These are phyloP conservation scores for Aspiorhynchus laticeps DNA, from an alignment of 2,113 vertebrate genomes.

Conservation along the genomic window DNA sequence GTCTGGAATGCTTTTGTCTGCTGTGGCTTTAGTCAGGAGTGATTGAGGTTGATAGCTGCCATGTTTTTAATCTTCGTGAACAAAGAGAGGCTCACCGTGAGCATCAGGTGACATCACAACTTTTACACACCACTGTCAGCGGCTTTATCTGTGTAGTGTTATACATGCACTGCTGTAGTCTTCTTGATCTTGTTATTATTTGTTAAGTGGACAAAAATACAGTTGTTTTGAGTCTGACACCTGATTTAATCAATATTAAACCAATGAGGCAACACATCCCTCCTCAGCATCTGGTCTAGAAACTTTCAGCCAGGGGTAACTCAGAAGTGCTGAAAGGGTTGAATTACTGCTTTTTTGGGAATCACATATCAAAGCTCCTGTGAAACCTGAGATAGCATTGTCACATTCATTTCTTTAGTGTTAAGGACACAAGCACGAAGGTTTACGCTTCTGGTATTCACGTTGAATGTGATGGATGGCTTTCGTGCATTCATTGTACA, in stretches of 20 bases:
- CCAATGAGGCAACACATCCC: not conserved
- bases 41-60: conserved; percentile 26
- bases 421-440: conserved; percentile 30
- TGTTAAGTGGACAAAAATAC: conserved; percentile 4
- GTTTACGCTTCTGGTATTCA: not conserved
- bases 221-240: not conserved
- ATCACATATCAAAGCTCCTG: conserved; percentile 70
- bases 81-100: not conserved
- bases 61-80: not conserved
- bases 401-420: conserved; percentile 57
- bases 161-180: not conserved
- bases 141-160: not conserved
- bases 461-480: conserved; percentile 10
- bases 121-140: not conserved
- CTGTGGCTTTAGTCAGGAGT: not conserved
- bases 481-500: not conserved
- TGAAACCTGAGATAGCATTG: conserved; percentile 66
- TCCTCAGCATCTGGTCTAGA: not conserved
- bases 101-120: conserved; percentile 2
- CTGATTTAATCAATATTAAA: conserved; percentile 1
- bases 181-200: conserved; percentile 7
- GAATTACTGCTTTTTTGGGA: conserved; percentile 63
- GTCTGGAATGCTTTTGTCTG: conserved; percentile 31
- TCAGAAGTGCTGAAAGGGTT: conserved; percentile 47
- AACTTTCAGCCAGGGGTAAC: conserved; percentile 7